Percentiles rank a stretch among this genome's conserved stretches.
Evolutionary conservation across 2,113 vertebrate genomes (phyloP).

Genomic region (Bucco capensis): DNA sequence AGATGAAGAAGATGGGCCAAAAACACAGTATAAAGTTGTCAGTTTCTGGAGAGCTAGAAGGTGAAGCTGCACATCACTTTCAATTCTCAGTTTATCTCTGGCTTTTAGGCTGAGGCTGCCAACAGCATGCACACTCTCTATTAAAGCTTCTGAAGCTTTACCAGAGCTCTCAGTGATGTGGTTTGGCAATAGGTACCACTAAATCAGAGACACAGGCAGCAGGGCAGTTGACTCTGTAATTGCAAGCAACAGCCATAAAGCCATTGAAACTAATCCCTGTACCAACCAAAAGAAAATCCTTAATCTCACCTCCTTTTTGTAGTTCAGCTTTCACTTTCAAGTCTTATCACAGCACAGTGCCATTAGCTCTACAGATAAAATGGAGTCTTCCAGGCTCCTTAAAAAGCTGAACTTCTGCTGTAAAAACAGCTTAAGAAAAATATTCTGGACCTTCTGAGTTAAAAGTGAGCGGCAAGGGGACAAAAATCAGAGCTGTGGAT

Average conservation of each 20-base stretch:
- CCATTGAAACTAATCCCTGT: constrained; percentile 30
- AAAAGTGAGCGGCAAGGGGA: neutral
- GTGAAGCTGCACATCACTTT: neutral
- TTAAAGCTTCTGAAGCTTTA: neutral
- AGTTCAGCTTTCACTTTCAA: constrained; percentile 54
- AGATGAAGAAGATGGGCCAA: constrained; percentile 14
- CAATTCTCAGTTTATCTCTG: neutral
- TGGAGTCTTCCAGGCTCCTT: neutral
- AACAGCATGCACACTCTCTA: neutral
- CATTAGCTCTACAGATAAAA: constrained; percentile 23
- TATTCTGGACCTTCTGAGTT: neutral
- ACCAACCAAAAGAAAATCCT: constrained; percentile 41
- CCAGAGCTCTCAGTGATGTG: neutral
- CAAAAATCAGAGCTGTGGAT: neutral
- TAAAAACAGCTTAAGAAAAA: neutral
- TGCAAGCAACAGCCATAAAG: constrained; percentile 47
- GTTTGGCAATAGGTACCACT: constrained; percentile 19
- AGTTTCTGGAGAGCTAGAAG: neutral
- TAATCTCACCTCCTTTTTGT: constrained; percentile 17
- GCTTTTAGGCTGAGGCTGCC: neutral
- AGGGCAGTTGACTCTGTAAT: neutral
- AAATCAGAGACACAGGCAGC: neutral
- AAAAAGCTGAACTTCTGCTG: neutral
- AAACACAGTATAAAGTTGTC: neutral
- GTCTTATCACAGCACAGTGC: constrained; percentile 14